A percentile compares a stretch with the other conserved stretches of the same genome.
phyloP scores from a whole-genome alignment of 2,113 vertebrate genomes.

The Cercopithecus mona region DNA sequence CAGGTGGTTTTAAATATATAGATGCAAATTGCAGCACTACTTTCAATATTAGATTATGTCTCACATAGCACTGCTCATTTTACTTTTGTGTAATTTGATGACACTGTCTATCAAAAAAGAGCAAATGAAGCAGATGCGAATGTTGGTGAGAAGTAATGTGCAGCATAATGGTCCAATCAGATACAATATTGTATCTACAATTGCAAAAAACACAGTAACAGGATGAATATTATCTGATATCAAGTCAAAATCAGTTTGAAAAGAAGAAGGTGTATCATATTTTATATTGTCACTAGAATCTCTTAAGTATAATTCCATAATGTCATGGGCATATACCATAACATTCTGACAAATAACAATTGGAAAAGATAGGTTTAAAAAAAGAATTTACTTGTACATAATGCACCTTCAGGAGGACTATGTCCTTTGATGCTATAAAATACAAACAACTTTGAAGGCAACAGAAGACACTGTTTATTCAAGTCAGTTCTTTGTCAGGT shows the following conservation, averaged over 20 bases:
- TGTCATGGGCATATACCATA: neutral
- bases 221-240: neutral
- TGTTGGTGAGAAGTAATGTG: slow-evolving; percentile 50
- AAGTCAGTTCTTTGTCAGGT: slow-evolving; percentile 89
- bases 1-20: slow-evolving; percentile 74
- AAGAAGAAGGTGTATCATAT: slow-evolving; percentile 57
- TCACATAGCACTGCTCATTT: slow-evolving; percentile 78
- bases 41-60: slow-evolving; percentile 73
- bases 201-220: slow-evolving; percentile 47
- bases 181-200: slow-evolving; percentile 44
- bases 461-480: slow-evolving; percentile 85
- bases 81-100: slow-evolving; percentile 78
- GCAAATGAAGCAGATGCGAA: slow-evolving; percentile 71
- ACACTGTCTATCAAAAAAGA: slow-evolving; percentile 27
- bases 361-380: slow-evolving; percentile 1
- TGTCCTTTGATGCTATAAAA: slow-evolving; percentile 38
- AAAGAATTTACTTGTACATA: slow-evolving; percentile 5
- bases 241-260: slow-evolving; percentile 27
- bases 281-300: neutral
- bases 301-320: slow-evolving; percentile 4
- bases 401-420: slow-evolving; percentile 58
- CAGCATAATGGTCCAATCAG: slow-evolving; percentile 66
- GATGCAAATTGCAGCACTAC: slow-evolving; percentile 76
- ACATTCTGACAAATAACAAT: slow-evolving; percentile 29
- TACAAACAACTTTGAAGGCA: slow-evolving; percentile 69